Percentiles rank a stretch among this genome's conserved stretches.
These are phyloP conservation scores for Diabrotica balteata DNA, from an alignment of 2,888 invertebrate genomes.

Conservation along the genomic window DNA sequence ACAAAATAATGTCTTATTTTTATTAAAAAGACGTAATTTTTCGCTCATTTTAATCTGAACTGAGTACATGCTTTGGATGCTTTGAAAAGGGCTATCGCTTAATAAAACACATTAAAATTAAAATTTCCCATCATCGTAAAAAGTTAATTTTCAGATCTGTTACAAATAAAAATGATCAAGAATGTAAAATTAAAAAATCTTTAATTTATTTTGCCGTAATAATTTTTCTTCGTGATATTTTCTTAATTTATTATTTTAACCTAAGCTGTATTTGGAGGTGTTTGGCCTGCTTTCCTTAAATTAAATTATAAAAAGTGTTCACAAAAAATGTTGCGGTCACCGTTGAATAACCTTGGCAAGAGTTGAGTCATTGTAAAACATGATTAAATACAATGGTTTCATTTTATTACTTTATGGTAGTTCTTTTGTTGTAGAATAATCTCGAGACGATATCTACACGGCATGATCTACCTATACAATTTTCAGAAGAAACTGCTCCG, in stretches of 20 bases:
- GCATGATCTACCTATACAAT: not conserved
- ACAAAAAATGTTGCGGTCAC: constrained; percentile 5
- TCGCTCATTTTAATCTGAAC: no score
- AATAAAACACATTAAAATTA: no score
- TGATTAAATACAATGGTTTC: constrained; percentile 11
- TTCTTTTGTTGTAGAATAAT: constrained; percentile 6
- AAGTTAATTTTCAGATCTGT: no score
- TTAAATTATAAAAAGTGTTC: constrained; percentile 6
- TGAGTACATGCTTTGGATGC: no score
- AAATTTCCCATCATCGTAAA: no score
- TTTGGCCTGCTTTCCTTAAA: constrained; percentile 6
- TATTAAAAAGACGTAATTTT: no score
- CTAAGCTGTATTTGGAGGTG: not conserved
- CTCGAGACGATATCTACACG: not conserved
- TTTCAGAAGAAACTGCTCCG: not conserved
- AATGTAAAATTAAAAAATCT: no score
- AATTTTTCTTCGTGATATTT: no score
- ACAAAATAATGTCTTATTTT: no score
- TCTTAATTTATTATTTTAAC: not conserved
- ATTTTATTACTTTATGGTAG: not conserved
- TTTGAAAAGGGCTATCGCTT: no score
- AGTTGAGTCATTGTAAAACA: constrained; percentile 7
- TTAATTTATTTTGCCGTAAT: no score
- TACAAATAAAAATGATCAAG: no score
- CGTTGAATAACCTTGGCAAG: constrained; percentile 12